Percentiles rank a stretch among this genome's conserved stretches.
Evolutionary conservation across 2,888 invertebrate genomes (phyloP).

Genomic region (Operophtera brumata): DNA sequence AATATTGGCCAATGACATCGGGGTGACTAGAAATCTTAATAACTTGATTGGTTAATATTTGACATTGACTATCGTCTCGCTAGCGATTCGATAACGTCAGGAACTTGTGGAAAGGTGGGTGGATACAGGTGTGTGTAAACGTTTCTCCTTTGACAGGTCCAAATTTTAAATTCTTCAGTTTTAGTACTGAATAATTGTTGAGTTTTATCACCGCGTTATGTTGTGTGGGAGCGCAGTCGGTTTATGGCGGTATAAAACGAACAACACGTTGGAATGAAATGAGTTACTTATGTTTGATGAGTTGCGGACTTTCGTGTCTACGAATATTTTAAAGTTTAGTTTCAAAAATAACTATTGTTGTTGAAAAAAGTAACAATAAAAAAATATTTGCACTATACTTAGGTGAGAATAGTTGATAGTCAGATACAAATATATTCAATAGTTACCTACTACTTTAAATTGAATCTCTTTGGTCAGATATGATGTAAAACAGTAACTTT

Average conservation of each 20-base stretch:
- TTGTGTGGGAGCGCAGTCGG: slow-evolving; percentile 14
- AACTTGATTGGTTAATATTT: too few species aligned
- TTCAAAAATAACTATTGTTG: background rate
- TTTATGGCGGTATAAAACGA: slow-evolving; percentile 25
- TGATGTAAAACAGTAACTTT: too few species aligned
- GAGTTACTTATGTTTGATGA: slow-evolving; percentile 18
- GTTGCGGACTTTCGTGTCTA: background rate
- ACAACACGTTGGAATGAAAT: slow-evolving; percentile 20
- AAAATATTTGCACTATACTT: too few species aligned
- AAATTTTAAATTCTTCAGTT: slow-evolving; percentile 17
- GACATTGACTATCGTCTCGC: too few species aligned
- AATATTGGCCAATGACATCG: too few species aligned
- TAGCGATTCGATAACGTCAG: too few species aligned
- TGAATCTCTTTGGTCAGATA: too few species aligned
- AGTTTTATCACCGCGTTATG: slow-evolving; percentile 22
- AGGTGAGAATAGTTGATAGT: background rate
- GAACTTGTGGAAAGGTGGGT: too few species aligned
- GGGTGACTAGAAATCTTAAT: too few species aligned
- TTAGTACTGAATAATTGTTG: slow-evolving; percentile 6
- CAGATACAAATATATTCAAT: too few species aligned
- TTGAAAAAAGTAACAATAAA: too few species aligned
- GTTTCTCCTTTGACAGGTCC: slow-evolving; percentile 17
- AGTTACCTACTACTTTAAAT: too few species aligned
- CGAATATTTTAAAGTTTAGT: background rate
- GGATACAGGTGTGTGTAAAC: slow-evolving; percentile 5